A percentile compares a stretch with the other conserved stretches of the same genome.
phyloP scores from a whole-genome alignment of 2,888 invertebrate species.

The Limnephilus rhombicus region DNA sequence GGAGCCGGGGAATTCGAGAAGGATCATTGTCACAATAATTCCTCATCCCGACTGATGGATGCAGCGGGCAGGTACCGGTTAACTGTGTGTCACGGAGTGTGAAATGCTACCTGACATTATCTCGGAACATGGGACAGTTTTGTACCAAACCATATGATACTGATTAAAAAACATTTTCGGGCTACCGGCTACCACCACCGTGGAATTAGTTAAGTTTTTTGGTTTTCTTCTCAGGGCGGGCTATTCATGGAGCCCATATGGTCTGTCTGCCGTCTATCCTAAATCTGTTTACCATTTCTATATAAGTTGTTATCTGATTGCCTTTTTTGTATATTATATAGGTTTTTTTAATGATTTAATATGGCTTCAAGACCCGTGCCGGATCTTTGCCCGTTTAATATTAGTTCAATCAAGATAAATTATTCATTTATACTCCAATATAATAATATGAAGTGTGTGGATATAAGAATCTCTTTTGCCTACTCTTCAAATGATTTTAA shows the following conservation, averaged over 20 bases:
- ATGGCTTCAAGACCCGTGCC: not conserved
- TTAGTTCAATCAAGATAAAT: slow-evolving; percentile 6
- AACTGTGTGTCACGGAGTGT: slow-evolving; percentile 32
- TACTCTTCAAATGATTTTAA: not conserved
- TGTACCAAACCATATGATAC: slow-evolving; percentile 41
- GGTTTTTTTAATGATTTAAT: slow-evolving; percentile 4
- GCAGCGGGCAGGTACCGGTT: not conserved
- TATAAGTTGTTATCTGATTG: slow-evolving; percentile 11
- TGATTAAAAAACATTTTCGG: slow-evolving; percentile 33
- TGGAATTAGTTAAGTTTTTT: slow-evolving; percentile 3
- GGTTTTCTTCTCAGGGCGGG: not conserved
- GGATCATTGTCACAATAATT: slow-evolving; percentile 44
- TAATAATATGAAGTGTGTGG: not conserved
- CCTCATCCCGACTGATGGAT: slow-evolving; percentile 18
- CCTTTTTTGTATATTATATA: not conserved
- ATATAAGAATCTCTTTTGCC: not conserved
- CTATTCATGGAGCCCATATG: not conserved
- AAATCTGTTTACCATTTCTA: not conserved
- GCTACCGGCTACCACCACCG: slow-evolving; percentile 6
- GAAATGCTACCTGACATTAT: slow-evolving; percentile 60
- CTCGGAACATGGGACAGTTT: slow-evolving; percentile 55
- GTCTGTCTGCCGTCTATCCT: not conserved
- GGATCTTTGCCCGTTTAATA: not conserved
- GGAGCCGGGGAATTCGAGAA: slow-evolving; percentile 41
- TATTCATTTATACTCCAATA: not conserved